Percentiles rank a stretch among this genome's conserved stretches.
These are phyloP conservation scores for Strigamia maritima DNA, from an alignment of 2,888 invertebrate species.

Conservation along the genomic window DNA sequence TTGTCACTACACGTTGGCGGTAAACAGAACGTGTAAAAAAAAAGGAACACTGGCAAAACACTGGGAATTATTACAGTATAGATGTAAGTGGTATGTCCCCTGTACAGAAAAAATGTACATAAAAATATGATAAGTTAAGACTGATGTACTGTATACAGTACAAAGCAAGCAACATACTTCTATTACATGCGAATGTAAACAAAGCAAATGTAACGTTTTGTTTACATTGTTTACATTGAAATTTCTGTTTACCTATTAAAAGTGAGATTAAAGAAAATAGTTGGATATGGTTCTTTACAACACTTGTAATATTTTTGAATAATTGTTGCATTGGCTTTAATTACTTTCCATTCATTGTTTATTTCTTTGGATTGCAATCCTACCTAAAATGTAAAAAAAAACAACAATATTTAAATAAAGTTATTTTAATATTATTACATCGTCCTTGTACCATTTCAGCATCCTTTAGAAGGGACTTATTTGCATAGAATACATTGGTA, in stretches of 20 bases:
- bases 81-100: neutral
- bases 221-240: no score
- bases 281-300: constrained; percentile 15
- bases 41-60: neutral
- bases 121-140: no score
- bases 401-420: no score
- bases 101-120: neutral
- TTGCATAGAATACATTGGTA: neutral
- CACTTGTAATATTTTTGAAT: neutral
- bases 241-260: neutral
- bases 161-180: no score
- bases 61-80: neutral
- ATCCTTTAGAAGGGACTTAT: neutral
- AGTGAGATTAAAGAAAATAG: neutral
- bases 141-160: no score
- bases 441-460: neutral
- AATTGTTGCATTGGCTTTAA: neutral
- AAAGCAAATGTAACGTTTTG: no score
- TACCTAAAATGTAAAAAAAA: no score
- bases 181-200: no score
- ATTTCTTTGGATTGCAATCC: neutral
- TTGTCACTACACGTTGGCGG: constrained; percentile 26
- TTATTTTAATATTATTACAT: neutral
- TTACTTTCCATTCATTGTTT: neutral
- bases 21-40: neutral